phyloP scores from a whole-genome alignment of 2,888 invertebrate species.

The Carcina quercana region DNA sequence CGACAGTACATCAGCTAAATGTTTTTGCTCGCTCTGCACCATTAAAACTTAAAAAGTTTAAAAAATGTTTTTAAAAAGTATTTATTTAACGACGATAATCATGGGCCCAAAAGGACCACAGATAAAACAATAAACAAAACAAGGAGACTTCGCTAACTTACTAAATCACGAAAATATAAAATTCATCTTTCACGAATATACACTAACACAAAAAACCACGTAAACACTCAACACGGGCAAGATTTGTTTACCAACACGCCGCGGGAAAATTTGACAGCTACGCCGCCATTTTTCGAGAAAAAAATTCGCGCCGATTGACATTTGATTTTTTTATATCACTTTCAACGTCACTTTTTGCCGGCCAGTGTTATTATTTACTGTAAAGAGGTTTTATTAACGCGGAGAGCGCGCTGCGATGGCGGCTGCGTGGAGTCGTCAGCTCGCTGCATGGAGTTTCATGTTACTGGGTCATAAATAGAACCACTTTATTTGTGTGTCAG shows the following conservation, averaged over 20 bases:
- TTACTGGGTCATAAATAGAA: slow-evolving; percentile 24
- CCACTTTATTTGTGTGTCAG: slow-evolving; percentile 11
- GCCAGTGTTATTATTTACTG: slow-evolving; percentile 6
- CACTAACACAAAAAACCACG: background rate
- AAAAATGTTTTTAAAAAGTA: no score
- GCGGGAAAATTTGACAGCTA: slow-evolving; percentile 19
- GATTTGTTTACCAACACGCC: slow-evolving; percentile 6
- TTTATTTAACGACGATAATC: no score
- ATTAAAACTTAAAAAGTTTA: no score
- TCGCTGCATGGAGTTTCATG: slow-evolving; percentile 18
- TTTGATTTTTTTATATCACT: slow-evolving; percentile 7
- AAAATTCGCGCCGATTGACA: slow-evolving; percentile 8
- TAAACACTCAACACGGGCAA: background rate
- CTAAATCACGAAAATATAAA: no score
- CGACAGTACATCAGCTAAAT: no score
- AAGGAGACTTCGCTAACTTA: no score
- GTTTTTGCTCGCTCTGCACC: no score
- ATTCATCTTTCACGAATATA: background rate
- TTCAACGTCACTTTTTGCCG: background rate
- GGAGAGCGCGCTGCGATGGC: slow-evolving; percentile 17
- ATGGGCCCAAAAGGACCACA: no score
- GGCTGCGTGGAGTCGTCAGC: slow-evolving; percentile 13
- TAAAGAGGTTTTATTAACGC: slow-evolving; percentile 7
- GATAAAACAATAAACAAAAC: no score
- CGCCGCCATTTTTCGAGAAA: slow-evolving; percentile 15